Base-by-base conservation (phyloP, 2,888 invertebrate species). In the Minunthozetes semirufus region DNA sequence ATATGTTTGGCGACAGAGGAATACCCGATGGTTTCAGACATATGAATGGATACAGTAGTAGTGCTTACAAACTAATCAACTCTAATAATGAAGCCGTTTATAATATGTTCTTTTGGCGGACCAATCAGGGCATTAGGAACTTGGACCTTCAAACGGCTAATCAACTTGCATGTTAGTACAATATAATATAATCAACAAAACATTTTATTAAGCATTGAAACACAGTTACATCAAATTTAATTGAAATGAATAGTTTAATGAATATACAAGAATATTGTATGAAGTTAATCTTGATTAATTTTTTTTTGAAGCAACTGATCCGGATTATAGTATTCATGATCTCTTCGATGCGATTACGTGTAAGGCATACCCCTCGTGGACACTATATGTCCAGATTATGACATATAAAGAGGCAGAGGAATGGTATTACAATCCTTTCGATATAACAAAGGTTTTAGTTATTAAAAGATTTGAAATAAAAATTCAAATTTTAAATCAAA, bases 11-110 rank as follows among this genome's bases (percentile, higher is more conserved):
- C 46, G 95, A 95, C 83, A 88, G 96, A 80, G 96, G 96, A 61
- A 92, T 92, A 79, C 95, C 96, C 8, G 92, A 95, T 83, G 95
- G 96, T 27, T 90, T 89, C 84, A 88, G 94, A 73, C 89, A 90
- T 82, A 95, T 97, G 95, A 92, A 96, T 81, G 96, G 96, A 53
- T 96, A 93, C 81, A 94, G 94, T 8, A 93, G 92, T 0, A 95
- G 96, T 82, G 94, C 95, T 0, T 97, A 93, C 83, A 94, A 94
- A 82, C 83, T 94, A 78, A 87, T 95, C 1, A 96, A 95, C 83
- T 87, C 86, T 11, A 86, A 89, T 75, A 82, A 81, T 50, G 88
- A 90, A 72, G 84, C 88, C 1, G 87, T 90, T 79, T 96, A 91
- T 85, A 93, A 92, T 78, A 96, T 95, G 86, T 96, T 95, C 86